phyloP scores from a whole-genome alignment of 2,888 invertebrate species.

The Smittia aterrima region DNA sequence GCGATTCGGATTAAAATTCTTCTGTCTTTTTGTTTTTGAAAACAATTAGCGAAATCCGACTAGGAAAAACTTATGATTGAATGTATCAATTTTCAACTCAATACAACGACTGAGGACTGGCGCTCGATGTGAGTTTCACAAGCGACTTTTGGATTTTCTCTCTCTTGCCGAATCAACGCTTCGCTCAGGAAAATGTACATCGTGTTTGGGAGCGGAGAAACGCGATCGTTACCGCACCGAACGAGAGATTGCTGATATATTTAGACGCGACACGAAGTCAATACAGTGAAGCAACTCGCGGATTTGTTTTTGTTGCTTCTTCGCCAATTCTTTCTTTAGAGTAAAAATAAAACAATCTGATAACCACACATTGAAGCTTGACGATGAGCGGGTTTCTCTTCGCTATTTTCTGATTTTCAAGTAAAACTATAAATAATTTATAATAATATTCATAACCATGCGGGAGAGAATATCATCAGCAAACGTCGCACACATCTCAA shows the following conservation, averaged over 20 bases:
- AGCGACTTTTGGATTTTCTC: slow-evolving; percentile 14
- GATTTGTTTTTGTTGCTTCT: background rate
- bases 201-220: background rate
- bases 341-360: background rate
- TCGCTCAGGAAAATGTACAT: background rate
- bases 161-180: background rate
- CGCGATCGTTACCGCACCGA: too few relatives aligned
- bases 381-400: too few relatives aligned
- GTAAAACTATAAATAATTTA: slow-evolving; percentile 7
- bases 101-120: slow-evolving; percentile 35
- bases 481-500: background rate
- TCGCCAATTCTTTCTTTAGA: background rate
- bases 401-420: background rate
- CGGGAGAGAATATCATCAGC: background rate
- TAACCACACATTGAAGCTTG: background rate
- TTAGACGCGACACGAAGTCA: background rate
- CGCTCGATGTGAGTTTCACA: background rate
- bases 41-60: background rate
- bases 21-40: background rate
- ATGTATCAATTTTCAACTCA: slow-evolving; percentile 37
- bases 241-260: too few relatives aligned
- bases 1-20: background rate
- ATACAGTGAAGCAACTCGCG: background rate
- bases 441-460: background rate
- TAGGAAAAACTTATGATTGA: slow-evolving; percentile 19